Conservation (phyloP, 2,888 invertebrate species). For the Ophonus ardosiacus region DNA sequence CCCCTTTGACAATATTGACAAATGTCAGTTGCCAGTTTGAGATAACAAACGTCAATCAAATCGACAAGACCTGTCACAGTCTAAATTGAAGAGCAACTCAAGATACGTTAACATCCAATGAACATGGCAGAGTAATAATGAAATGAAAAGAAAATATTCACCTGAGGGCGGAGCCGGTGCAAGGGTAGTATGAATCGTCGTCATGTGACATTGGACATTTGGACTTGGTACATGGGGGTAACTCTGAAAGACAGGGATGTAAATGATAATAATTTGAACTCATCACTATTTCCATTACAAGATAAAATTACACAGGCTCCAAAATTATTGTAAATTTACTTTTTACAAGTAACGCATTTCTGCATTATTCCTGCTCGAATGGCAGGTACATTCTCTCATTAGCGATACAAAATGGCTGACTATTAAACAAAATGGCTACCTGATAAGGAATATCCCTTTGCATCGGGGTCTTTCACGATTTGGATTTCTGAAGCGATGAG, state of each 20-base stretch:
- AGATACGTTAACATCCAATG: no score
- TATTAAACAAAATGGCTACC: conserved; percentile 1
- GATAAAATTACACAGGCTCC: no score
- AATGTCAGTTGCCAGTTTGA: not conserved
- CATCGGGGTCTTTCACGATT: conserved; percentile 42
- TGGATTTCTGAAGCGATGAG: not conserved
- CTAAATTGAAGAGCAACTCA: no score
- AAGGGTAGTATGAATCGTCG: conserved; percentile 44
- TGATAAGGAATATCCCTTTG: conserved; percentile 58
- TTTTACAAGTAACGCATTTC: no score
- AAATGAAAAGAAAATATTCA: not conserved
- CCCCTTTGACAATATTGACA: no score
- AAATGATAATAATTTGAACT: no score
- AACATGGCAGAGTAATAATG: no score
- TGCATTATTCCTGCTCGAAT: conserved; percentile 13
- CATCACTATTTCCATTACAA: no score
- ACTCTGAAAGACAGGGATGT: not conserved
- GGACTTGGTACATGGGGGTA: conserved; percentile 46
- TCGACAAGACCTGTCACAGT: no score
- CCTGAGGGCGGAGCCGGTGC: conserved; percentile 51
- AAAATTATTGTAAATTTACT: no score
- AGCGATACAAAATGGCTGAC: not conserved
- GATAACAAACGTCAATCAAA: no score
- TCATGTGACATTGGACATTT: conserved; percentile 54
- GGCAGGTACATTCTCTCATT: no score